phyloP scores from a whole-genome alignment of 2,797 vertebrate genomes.

The Melopsittacus undulatus region DNA sequence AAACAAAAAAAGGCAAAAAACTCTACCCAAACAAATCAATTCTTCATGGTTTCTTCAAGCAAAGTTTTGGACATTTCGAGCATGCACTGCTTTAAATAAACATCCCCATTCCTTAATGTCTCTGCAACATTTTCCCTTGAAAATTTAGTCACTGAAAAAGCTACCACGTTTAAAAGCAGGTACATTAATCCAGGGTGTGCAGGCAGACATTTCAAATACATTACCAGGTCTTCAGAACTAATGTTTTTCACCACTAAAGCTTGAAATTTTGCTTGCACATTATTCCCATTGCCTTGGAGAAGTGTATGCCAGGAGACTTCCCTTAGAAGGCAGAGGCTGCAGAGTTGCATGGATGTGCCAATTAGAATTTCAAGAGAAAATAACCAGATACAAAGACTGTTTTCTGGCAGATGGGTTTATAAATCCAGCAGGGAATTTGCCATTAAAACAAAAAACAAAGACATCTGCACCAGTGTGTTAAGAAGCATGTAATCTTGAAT shows the following conservation, averaged over 20 bases:
- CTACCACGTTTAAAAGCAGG: not conserved
- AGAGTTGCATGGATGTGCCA: not conserved
- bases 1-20: not conserved
- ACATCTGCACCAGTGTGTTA: not conserved
- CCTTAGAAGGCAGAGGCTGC: not conserved
- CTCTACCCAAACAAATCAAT: not conserved
- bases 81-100: not conserved
- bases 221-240: not conserved
- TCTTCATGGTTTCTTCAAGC: not conserved
- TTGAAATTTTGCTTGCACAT: not conserved
- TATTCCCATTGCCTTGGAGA: not conserved
- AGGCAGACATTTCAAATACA: not conserved
- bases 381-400: not conserved
- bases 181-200: not conserved
- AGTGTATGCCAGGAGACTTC: not conserved
- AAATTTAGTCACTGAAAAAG: not conserved
- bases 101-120: not conserved
- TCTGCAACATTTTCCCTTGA: not conserved
- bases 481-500: not conserved
- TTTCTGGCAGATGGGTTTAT: not conserved
- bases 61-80: not conserved
- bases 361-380: not conserved
- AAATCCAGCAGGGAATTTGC: not conserved
- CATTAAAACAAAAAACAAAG: not conserved
- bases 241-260: not conserved